A percentile compares a stretch with the other conserved stretches of the same genome.
These are phyloP conservation scores for Sepioteuthis lessoniana DNA, from an alignment of 2,888 invertebrate species.

Conservation along the genomic window DNA sequence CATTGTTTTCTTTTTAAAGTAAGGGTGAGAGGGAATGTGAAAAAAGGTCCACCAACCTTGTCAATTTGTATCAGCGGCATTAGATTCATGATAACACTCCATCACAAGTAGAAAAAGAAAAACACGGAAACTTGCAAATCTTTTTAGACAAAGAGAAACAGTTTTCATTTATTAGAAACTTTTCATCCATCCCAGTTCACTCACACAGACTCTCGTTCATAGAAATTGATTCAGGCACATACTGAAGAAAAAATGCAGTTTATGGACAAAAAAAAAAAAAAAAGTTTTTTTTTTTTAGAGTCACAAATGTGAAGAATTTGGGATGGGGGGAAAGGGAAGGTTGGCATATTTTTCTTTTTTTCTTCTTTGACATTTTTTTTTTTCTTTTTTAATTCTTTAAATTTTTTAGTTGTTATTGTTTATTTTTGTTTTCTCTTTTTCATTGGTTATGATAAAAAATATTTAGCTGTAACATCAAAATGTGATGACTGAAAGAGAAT, in stretches of 20 bases:
- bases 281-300: too few species aligned
- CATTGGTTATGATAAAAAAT: constrained; percentile 2
- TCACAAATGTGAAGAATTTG: not conserved
- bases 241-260: not conserved
- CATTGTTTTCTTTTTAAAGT: too few species aligned
- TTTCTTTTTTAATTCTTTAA: not conserved
- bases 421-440: not conserved
- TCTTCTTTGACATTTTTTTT: not conserved
- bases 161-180: not conserved
- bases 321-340: not conserved
- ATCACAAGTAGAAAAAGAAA: not conserved
- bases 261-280: constrained; percentile 13
- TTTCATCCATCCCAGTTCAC: not conserved
- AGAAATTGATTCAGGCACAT: not conserved
- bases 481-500: too few species aligned
- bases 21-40: too few species aligned
- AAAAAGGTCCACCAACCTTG: too few species aligned
- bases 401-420: not conserved
- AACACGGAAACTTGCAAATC: not conserved
- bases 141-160: constrained; percentile 33
- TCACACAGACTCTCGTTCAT: not conserved
- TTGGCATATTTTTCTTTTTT: not conserved
- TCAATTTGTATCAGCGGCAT: too few species aligned
- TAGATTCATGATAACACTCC: too few species aligned
- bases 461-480: constrained; percentile 33